phyloP scores from a whole-genome alignment of 2,888 invertebrate species.

The Teleogryllus oceanicus region DNA sequence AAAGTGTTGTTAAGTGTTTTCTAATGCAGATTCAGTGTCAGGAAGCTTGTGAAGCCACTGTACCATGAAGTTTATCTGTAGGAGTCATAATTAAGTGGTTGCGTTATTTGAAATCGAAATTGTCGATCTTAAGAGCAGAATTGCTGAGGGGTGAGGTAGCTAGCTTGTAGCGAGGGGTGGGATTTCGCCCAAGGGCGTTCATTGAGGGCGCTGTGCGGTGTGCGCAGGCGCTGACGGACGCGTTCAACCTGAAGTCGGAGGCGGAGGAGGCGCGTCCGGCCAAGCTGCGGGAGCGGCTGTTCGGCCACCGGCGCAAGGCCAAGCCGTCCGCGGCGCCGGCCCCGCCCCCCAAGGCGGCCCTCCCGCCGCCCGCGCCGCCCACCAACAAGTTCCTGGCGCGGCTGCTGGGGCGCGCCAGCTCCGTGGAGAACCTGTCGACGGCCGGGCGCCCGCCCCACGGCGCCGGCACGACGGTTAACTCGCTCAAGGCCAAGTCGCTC shows the following conservation, averaged over 20 bases:
- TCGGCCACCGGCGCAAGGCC: constrained; percentile 43
- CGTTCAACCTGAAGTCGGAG: constrained; percentile 51
- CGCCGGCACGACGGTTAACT: constrained; percentile 37
- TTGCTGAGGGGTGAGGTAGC: too few species aligned
- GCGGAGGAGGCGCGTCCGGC: constrained; percentile 42
- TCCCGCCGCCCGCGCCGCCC: constrained; percentile 47
- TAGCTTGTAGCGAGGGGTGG: too few species aligned
- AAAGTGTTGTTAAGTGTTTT: too few species aligned
- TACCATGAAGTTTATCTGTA: too few species aligned
- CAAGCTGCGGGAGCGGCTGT: constrained; percentile 52
- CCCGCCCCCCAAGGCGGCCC: constrained; percentile 46
- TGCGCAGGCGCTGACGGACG: constrained; percentile 47
- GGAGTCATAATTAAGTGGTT: too few species aligned
- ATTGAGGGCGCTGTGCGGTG: too few species aligned
- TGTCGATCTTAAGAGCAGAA: too few species aligned
- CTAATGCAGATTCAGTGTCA: too few species aligned
- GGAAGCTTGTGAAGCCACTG: too few species aligned
- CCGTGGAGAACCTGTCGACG: constrained; percentile 51
- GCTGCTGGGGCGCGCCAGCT: constrained; percentile 50
- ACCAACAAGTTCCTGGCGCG: constrained; percentile 53
- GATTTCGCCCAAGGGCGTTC: too few species aligned
- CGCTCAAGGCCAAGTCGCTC: constrained; percentile 48
- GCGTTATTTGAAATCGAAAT: too few species aligned
- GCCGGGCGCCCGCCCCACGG: constrained; percentile 21
- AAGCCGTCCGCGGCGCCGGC: constrained; percentile 29